These are phyloP conservation scores for Enchytraeus crypticus DNA, from an alignment of 2,888 invertebrate genomes.

Conservation along the genomic window DNA sequence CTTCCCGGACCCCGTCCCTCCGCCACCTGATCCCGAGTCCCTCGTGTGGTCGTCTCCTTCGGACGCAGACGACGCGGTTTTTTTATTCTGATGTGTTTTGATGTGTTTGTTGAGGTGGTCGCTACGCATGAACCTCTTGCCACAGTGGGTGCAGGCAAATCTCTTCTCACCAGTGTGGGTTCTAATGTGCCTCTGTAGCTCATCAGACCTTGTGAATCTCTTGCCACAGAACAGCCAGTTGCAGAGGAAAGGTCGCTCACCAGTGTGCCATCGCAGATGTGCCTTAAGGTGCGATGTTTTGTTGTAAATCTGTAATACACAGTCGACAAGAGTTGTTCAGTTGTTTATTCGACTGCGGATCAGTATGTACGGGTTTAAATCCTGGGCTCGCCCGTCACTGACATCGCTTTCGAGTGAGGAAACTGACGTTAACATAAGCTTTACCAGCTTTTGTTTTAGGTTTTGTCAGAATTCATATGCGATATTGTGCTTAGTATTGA, in stretches of 20 bases:
- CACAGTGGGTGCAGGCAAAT: constrained; percentile 75
- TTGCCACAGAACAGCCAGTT: constrained; percentile 97
- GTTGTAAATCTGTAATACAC: constrained; percentile 71
- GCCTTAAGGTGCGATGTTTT: constrained; percentile 97
- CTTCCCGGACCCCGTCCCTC: no score
- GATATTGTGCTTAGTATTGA: no score
- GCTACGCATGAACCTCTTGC: constrained; percentile 83
- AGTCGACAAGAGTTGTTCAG: no score
- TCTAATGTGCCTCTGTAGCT: constrained; percentile 85
- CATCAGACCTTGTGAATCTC: constrained; percentile 89
- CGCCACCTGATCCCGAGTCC: neutral
- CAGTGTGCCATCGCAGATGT: no score
- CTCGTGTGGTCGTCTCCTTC: neutral
- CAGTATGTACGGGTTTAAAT: no score
- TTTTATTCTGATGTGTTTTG: constrained; percentile 62
- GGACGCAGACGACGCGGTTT: neutral
- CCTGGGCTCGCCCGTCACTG: no score
- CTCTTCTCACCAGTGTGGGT: constrained; percentile 89
- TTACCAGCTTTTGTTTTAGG: no score
- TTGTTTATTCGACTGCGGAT: no score
- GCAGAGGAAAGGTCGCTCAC: constrained; percentile 91
- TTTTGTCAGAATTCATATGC: no score
- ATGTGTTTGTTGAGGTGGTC: constrained; percentile 91
- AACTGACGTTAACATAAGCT: no score
- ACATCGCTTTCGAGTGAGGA: no score